Evolutionary conservation across 2,113 vertebrate species (phyloP), one percentile per base, ranked within the genome.

Genomic region (Myxocyprinus asiaticus): DNA sequence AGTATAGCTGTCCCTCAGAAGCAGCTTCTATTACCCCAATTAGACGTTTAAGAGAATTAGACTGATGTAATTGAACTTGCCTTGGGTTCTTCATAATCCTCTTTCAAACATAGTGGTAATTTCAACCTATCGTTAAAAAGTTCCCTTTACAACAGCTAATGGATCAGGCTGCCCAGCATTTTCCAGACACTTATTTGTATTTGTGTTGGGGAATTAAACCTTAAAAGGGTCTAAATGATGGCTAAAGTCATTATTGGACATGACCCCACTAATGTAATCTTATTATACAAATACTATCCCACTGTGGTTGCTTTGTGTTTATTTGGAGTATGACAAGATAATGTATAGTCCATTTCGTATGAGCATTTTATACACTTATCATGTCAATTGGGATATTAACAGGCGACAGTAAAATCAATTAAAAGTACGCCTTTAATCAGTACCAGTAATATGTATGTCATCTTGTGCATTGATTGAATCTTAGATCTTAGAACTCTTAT

Each of bases 101-200:
- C 85, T 65, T 47, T 83, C 56, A 70, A 73, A 82, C 17, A 77
- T 22, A 76, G 56, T 3, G 62, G 59, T 45, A 79, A 45, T 81
- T 17, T n/a, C 55, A 80, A 84, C 83, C 81, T 43, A 73, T 7
- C 2, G 9, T 84, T 77, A 85, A 79, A 50, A 77, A 67, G 78
- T 82, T 81, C 51, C 84, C 80, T 83, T 91, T 91, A 91, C 78
- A 88, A 68, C 84, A 86, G 84, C 67, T 81, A 47, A 90, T 90
- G 71, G 0, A 81, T 93, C 88, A 88, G 67, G 50, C 55, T 79
- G 75, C 84, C 82, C 77, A 55, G 76, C 69, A 83, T 78, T 70
- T 80, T 76, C 69, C 15, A 65, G 90, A 89, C 89, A 86, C 77
- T 90, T 88, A 90, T 89, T 88, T 83, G 87, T 85, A 90, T 91